Base-by-base conservation (phyloP, 2,113 vertebrate species). In the Proterorhinus semilunaris region DNA sequence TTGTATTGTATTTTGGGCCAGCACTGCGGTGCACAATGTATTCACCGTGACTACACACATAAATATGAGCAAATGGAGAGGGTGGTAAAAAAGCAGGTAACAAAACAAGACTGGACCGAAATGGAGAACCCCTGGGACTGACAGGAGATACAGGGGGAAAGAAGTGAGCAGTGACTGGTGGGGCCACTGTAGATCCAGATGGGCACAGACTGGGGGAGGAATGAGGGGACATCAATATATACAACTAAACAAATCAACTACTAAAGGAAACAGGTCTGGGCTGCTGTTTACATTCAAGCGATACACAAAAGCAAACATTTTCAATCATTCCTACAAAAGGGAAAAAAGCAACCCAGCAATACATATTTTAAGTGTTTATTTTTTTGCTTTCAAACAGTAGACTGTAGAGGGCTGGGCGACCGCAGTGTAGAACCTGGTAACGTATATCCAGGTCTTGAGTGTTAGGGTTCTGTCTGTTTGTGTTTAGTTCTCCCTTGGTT, bases 151-250 rank as follows among this genome's bases (percentile, higher is more conserved):
- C 4, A 12, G 12, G 13, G 13, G 49, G 49, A 50, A 13, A 51
- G 10, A 51, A 74, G 71, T 80, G 83, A 47, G 82, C 81, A 79
- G 27, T 66, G 59, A 51, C 76, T 75, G 84, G 84, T 66, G 74
- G 87, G 82, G 72, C 74, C 16, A 47, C 55, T 45, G 68, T 69
- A 45, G 77, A 81, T 86, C 76, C 72, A 86, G 78, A 87, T 80
- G 81, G 86, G 76, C 67, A 46, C 65, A 79, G 78, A 54, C 72
- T 82, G 4, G 74, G 61, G 64, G 71, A 62, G 74, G 74, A 21
- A 88, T 80, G 75, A 80, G 72, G 72, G 74, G 47, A 69, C 81
- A 83, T 85, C 81, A 89, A 87, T 86, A 88, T 88, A 80, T 21
- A 21, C 21, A 21, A 21, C 21, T 81, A 86, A 75, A 76, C 75